Percentiles rank a stretch among this genome's conserved stretches.
Evolutionary conservation across 2,797 vertebrate species (phyloP).

Genomic region (Lycodopsis pacificus): DNA sequence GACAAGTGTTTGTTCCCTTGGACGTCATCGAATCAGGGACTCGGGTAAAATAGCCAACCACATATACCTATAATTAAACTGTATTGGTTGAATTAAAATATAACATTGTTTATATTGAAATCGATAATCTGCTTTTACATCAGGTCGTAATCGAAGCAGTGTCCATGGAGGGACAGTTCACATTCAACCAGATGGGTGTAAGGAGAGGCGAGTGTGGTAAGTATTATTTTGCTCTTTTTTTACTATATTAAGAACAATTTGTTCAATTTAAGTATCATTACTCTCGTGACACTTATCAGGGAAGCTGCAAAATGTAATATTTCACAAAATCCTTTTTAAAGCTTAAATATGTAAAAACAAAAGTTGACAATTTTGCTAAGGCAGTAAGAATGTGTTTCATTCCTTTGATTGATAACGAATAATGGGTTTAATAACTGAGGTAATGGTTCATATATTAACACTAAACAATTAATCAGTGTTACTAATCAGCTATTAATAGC

Average conservation of each 20-base stretch:
- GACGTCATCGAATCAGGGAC: conserved; percentile 61
- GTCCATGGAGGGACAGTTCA: conserved; percentile 70
- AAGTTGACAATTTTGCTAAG: background rate
- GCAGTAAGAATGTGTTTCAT: background rate
- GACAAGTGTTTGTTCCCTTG: conserved; percentile 79
- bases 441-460: background rate
- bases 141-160: conserved; percentile 84
- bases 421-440: background rate
- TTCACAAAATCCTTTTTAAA: background rate
- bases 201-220: conserved; percentile 83
- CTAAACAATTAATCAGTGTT: background rate
- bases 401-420: background rate
- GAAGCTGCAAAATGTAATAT: background rate
- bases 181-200: conserved; percentile 81
- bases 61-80: background rate
- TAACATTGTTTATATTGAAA: background rate
- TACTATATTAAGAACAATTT: background rate
- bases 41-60: conserved; percentile 77
- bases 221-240: conserved; percentile 28
- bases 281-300: background rate
- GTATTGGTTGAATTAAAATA: background rate
- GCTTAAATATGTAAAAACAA: background rate
- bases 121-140: conserved; percentile 26
- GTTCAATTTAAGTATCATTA: background rate
- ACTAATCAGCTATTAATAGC: background rate